These are phyloP conservation scores for Hipposideros armiger DNA, from an alignment of 2,113 vertebrate species.

Conservation along the genomic window DNA sequence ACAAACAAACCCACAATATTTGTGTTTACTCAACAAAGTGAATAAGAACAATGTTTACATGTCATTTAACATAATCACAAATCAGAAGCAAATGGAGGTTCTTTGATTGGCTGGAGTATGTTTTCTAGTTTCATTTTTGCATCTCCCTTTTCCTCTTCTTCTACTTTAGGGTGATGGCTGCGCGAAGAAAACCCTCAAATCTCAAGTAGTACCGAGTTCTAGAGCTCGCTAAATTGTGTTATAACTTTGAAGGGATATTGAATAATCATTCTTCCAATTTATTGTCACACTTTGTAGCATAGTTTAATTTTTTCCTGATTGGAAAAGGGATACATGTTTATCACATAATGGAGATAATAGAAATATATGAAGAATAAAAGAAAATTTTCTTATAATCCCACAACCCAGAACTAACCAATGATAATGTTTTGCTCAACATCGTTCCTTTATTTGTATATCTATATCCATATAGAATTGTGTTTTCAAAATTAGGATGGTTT, in stretches of 20 bases:
- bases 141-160: neutral
- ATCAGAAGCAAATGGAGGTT: neutral
- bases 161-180: neutral
- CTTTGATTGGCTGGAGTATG: neutral
- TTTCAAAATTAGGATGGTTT: neutral
- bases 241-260: neutral
- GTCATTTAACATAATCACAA: neutral
- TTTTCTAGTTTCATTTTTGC: neutral
- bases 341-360: neutral
- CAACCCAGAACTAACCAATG: neutral
- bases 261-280: neutral
- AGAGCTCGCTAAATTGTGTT: neutral
- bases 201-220: neutral
- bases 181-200: neutral
- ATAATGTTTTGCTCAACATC: conserved; percentile 18
- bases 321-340: neutral
- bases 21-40: neutral
- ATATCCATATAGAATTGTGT: neutral
- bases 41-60: neutral
- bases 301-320: conserved; percentile 39
- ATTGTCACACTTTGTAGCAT: neutral
- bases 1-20: neutral
- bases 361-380: neutral
- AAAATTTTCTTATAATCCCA: neutral
- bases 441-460: conserved; percentile 15